Base-by-base conservation (phyloP, 1,140 invertebrate genomes). In the Trichomalopsis sarcophagae region DNA sequence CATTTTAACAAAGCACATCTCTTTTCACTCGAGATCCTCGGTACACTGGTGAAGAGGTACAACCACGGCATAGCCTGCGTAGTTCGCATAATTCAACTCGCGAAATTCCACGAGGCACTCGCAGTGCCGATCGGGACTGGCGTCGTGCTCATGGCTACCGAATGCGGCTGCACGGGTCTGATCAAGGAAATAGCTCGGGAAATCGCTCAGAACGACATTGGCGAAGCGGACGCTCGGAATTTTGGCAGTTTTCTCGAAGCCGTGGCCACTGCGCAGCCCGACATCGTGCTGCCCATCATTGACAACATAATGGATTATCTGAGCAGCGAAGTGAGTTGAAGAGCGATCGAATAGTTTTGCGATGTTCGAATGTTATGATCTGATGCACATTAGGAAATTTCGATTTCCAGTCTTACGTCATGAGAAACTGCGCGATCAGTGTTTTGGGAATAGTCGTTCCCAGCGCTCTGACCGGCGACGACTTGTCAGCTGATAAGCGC, bases 381-480 rank as follows among this genome's bases (percentile, higher is more conserved):
- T 36, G 33, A 27, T 27, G 27, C 27, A 27, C 27, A 27, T 27
- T 36, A 36, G n/a, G 14, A 75, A 81, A 74, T 88, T 68, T 80
- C 83, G 84, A 88, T 89, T 86, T 88, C 75, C 86, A 97, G 95
- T 96, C 96, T 6, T 97, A 98, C 90, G 93, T 94, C 0, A 94
- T 98, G 91, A 95, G 97, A 81, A 98, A 96, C 90, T 96, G 96
- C 89, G 95, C 97, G 2, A 93, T 98, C 13, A 95, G 95, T 71
- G 95, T 98, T 76, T 95, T 98, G 92, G 96, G 96, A 75, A 96
- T 96, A 89, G 95, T 97, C 30, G 91, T 98, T 1, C 92, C 95
- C 5, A 94, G 95, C 30, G 94, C 95, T 77, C 91, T 98, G 2
- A 96, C 94, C 66, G 95, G 95, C 55, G 97, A 97, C 87, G 94